These are phyloP conservation scores for Tragelaphus oryx DNA, from an alignment of 2,797 vertebrate species.

Conservation along the genomic window DNA sequence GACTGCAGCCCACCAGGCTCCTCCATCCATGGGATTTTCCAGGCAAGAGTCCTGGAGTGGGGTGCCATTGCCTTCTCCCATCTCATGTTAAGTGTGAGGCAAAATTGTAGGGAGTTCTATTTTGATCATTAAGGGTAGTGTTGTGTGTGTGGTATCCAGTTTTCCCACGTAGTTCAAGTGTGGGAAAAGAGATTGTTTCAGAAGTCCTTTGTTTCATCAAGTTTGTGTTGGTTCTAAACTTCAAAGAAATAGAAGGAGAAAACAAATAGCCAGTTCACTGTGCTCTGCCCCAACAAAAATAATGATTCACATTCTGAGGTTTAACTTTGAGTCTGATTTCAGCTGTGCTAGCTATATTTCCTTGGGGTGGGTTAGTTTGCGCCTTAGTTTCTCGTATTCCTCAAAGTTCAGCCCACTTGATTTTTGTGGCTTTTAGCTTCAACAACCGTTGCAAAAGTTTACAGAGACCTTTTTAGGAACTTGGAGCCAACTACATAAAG, in stretches of 20 bases:
- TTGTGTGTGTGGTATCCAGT: neutral
- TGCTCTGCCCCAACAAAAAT: neutral
- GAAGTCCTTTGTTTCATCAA: conserved; percentile 23
- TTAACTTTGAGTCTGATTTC: neutral
- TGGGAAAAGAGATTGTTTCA: conserved; percentile 30
- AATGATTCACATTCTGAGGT: neutral
- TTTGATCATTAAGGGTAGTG: neutral
- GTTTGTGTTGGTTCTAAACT: conserved; percentile 15
- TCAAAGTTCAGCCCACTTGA: neutral
- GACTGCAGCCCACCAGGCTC: too few species aligned
- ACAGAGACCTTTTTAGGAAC: neutral
- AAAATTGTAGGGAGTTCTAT: neutral
- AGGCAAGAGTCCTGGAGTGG: too few species aligned
- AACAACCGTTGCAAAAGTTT: neutral
- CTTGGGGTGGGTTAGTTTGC: neutral
- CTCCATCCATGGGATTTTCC: too few species aligned
- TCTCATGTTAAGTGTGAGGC: neutral
- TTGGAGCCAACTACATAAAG: neutral
- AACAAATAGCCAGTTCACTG: neutral
- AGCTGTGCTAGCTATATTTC: neutral
- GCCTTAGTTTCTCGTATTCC: neutral
- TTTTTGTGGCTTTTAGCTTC: neutral
- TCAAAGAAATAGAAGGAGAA: neutral
- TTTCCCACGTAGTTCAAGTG: neutral
- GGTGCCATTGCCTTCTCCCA: too few species aligned